These are phyloP conservation scores for Drosophila subsilvestris DNA, from an alignment of 2,888 invertebrate genomes.

Conservation along the genomic window DNA sequence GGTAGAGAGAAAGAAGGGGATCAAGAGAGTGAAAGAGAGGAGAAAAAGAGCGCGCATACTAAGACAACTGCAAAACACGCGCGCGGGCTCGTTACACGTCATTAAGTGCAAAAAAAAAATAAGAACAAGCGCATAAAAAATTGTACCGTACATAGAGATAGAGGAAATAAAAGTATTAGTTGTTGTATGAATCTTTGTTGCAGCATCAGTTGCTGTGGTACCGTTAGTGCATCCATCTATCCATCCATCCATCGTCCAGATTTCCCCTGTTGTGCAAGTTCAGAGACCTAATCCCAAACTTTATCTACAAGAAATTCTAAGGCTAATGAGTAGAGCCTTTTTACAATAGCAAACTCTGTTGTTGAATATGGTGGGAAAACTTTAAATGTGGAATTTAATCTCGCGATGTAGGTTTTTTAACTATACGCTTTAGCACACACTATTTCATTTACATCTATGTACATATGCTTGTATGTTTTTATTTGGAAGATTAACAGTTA, in stretches of 20 bases:
- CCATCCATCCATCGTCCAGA: constrained; percentile 23
- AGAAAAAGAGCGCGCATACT: constrained; percentile 6
- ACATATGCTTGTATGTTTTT: constrained; percentile 2
- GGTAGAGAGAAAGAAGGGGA: constrained; percentile 3
- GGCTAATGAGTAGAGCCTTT: too few species aligned
- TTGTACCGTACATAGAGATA: constrained; percentile 48
- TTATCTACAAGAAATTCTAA: not conserved
- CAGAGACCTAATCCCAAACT: constrained; percentile 19
- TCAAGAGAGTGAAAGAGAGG: constrained; percentile 19
- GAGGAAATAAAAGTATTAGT: constrained; percentile 25
- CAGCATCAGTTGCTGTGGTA: constrained; percentile 43
- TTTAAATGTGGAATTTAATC: not conserved
- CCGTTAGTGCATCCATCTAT: constrained; percentile 34
- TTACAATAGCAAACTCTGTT: not conserved
- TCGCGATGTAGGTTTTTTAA: not conserved
- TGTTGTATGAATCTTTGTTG: constrained; percentile 25
- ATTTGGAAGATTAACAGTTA: constrained; percentile 1
- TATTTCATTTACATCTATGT: not conserved
- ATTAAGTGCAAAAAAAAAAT: constrained; percentile 75
- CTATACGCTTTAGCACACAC: not conserved
- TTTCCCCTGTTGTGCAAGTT: constrained; percentile 34
- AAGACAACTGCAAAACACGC: constrained; percentile 53
- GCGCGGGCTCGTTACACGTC: constrained; percentile 72
- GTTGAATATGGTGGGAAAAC: not conserved
- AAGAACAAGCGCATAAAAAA: constrained; percentile 69